Conservation (phyloP, 2,113 vertebrate species). For the Leucopsar rothschildi region DNA sequence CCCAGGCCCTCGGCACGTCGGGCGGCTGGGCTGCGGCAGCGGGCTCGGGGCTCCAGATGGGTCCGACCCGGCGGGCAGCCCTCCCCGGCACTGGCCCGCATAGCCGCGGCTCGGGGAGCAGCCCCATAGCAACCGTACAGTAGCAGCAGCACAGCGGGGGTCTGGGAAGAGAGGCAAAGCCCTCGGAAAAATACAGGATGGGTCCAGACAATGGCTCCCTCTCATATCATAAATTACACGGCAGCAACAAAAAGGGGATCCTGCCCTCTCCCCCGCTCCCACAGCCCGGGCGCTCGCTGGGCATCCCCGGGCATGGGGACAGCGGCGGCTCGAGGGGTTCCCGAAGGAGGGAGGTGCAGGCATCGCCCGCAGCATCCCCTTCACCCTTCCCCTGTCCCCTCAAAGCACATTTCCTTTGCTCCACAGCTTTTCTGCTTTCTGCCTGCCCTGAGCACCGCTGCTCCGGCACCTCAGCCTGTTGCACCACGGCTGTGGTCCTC, state of each 20-base stretch:
- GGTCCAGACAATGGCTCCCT: constrained; percentile 45
- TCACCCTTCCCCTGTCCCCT: not conserved
- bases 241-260: not conserved
- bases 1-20: constrained; percentile 65
- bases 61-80: not conserved
- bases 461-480: not conserved
- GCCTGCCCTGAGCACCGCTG: rapidly evolving
- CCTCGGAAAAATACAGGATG: constrained; percentile 57
- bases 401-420: rapidly evolving
- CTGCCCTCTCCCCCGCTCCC: not conserved
- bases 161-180: constrained; percentile 70
- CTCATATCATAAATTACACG: constrained; percentile 71
- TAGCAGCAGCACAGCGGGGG: constrained; percentile 63
- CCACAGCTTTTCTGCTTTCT: not conserved
- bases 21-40: constrained; percentile 16
- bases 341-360: not conserved
- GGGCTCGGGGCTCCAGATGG: constrained; percentile 62
- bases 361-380: rapidly evolving
- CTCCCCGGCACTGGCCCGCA: constrained; percentile 43
- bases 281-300: not conserved
- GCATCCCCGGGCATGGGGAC: not conserved
- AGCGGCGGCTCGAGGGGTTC: rapidly evolving
- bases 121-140: constrained; percentile 75
- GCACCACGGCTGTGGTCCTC: rapidly evolving
- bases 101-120: constrained; percentile 22